Evolutionary conservation across 2,113 vertebrate genomes (phyloP), one percentile per base, ranked within the genome.

Genomic region (Toxostoma redivivum): DNA sequence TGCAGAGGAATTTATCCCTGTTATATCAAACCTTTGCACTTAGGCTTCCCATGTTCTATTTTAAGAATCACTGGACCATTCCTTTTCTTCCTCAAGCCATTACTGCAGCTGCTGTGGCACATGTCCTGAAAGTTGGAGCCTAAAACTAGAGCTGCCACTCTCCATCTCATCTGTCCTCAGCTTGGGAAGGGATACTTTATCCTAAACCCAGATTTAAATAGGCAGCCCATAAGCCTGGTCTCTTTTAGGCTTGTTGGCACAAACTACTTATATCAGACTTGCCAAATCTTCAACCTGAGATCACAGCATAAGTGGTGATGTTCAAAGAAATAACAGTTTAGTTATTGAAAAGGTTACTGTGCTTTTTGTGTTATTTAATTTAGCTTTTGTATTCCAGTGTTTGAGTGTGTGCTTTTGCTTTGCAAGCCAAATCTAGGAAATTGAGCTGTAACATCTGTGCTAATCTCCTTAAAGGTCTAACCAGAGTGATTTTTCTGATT

Each of bases 51-150:
- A 25, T 28, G 20, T 33, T 54, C 88, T 95, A 67, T 92, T 88
- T 91, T 80, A 74, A 77, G 71, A n/a, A 11, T 33, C 81, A 4
- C 30, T 31, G 74, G 58, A 58, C 87, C 9, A 0, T 86, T 78
- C 50, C 69, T 60, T 81, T 54, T 74, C 83, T 40, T 92, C 76
- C 64, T 90, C 35, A 2, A 90, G 94, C 60, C 47, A 23, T 88
- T 71, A 40, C 27, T 81, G 86, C 95, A 95, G 92, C 94, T 96
- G 93, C 92, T 81, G 57, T 60, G 71, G 33, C 76, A 81, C 71
- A 60, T 54, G 38, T 44, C 86, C 72, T 86, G 60, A 23, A 71
- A 37, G 20, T 58, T 22, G 60, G 54, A 92, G 64, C 44, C n/a
- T 86, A 37, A 88, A 72, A 65, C 67, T 18, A 17, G 74, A 77